A percentile compares a stretch with the other conserved stretches of the same genome.
These are phyloP conservation scores for Trematocara unimaculatum DNA, from an alignment of 2,113 vertebrate species.

Conservation along the genomic window DNA sequence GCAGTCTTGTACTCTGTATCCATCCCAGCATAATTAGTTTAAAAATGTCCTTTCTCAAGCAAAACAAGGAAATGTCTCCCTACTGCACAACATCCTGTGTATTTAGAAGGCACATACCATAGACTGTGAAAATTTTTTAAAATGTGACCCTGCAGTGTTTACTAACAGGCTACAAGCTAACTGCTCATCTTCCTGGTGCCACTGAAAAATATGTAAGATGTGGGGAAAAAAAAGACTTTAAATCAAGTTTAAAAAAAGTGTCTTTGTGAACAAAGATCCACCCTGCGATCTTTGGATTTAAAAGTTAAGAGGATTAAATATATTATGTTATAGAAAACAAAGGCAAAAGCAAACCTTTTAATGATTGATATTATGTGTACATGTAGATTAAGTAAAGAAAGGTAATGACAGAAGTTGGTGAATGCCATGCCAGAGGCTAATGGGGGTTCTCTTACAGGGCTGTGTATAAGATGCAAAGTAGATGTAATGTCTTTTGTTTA, in stretches of 20 bases:
- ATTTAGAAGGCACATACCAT: conserved; percentile 40
- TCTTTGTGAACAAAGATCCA: not conserved
- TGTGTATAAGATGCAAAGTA: not conserved
- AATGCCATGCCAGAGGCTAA: not conserved
- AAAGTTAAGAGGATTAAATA: not conserved
- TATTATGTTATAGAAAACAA: not conserved
- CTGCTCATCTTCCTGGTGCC: not conserved
- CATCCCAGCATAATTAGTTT: not conserved
- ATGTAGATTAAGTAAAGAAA: not conserved
- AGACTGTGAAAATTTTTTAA: not conserved
- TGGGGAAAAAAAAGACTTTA: not conserved
- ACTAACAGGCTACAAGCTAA: not conserved
- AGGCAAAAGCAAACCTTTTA: not conserved
- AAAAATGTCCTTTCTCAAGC: conserved; percentile 20
- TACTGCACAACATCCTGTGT: conserved; percentile 62
- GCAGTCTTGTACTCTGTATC: not conserved
- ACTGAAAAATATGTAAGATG: not conserved
- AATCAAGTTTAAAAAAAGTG: not conserved
- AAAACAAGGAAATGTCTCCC: conserved; percentile 56
- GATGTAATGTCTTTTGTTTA: not conserved
- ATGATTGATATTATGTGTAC: not conserved
- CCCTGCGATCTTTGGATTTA: not conserved
- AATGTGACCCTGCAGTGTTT: conserved; percentile 33
- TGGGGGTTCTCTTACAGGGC: not conserved
- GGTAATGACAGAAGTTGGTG: not conserved